A percentile compares a stretch with the other conserved stretches of the same genome.
phyloP scores from a whole-genome alignment of 30 jellyfish, hydroid and myxozoan species.

The Chironex yamaguchii region DNA sequence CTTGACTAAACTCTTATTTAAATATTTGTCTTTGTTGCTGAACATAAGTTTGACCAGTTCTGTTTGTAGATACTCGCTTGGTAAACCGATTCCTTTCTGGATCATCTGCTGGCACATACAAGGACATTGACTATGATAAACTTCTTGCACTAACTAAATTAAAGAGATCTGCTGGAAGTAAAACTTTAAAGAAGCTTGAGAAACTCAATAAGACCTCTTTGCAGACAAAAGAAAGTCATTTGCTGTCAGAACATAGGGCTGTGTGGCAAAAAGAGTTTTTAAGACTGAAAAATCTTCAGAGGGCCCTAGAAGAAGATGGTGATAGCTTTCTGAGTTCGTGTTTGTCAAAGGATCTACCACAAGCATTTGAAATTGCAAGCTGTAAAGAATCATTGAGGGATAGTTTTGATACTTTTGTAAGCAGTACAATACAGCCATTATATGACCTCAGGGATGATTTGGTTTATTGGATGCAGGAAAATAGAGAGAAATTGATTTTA shows the following conservation, averaged over 20 bases:
- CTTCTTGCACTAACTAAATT: slow-evolving; percentile 65
- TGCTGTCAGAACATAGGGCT: slow-evolving; percentile 68
- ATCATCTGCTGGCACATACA: slow-evolving; percentile 66
- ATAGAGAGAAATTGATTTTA: slow-evolving; percentile 50
- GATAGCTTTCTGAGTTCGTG: slow-evolving; percentile 56
- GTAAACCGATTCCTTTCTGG: slow-evolving; percentile 71
- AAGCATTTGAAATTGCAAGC: slow-evolving; percentile 55
- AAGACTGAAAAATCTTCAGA: slow-evolving; percentile 36
- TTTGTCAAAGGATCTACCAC: slow-evolving; percentile 11
- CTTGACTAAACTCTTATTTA: too few species aligned
- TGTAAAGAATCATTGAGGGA: slow-evolving; percentile 45
- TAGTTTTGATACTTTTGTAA: slow-evolving; percentile 37
- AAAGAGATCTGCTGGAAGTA: slow-evolving; percentile 72
- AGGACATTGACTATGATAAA: slow-evolving; percentile 74
- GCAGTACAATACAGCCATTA: slow-evolving; percentile 72
- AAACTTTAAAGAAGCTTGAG: slow-evolving; percentile 69
- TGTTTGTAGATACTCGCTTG: slow-evolving; percentile 65
- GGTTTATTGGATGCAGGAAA: slow-evolving; percentile 74
- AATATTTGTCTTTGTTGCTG: too few species aligned
- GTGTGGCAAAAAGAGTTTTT: slow-evolving; percentile 81
- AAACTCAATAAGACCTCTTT: slow-evolving; percentile 37
- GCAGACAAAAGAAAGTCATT: slow-evolving; percentile 54
- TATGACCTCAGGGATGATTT: slow-evolving; percentile 76
- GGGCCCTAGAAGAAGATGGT: slow-evolving; percentile 51
- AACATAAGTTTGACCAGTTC: too few species aligned